Conservation (phyloP, 2,797 vertebrate species). For the Capromys pilorides region DNA sequence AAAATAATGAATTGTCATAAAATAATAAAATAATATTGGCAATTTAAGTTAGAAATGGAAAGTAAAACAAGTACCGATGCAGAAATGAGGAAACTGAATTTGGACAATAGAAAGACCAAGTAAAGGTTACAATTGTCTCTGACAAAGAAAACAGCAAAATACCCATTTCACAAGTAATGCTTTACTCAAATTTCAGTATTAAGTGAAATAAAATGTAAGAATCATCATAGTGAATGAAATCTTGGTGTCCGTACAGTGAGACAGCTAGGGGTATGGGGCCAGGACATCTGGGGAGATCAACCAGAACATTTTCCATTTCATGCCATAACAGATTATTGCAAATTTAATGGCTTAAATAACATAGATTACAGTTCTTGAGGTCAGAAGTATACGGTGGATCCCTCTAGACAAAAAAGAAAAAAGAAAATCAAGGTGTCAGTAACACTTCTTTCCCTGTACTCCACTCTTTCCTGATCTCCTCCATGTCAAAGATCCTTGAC, state of each 20-base stretch:
- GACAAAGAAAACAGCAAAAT: neutral
- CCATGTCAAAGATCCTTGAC: neutral
- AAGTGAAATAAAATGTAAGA: neutral
- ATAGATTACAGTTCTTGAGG: neutral
- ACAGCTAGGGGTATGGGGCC: neutral
- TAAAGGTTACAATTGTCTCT: neutral
- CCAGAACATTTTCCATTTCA: neutral
- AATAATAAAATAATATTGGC: neutral
- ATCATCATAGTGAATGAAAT: neutral
- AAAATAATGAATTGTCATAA: neutral
- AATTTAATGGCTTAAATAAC: neutral
- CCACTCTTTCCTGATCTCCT: neutral
- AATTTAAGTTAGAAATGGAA: neutral
- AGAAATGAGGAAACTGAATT: neutral
- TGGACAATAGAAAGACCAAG: neutral
- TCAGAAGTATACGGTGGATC: neutral
- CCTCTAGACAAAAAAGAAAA: neutral
- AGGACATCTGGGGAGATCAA: neutral
- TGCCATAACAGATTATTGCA: neutral
- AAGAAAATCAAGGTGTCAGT: neutral
- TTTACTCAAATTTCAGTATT: neutral
- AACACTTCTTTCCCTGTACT: neutral
- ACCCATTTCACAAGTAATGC: neutral
- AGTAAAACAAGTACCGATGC: neutral
- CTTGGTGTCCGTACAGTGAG: neutral